Conservation (phyloP, 2,797 vertebrate genomes). For the Hemitrygon akajei region DNA sequence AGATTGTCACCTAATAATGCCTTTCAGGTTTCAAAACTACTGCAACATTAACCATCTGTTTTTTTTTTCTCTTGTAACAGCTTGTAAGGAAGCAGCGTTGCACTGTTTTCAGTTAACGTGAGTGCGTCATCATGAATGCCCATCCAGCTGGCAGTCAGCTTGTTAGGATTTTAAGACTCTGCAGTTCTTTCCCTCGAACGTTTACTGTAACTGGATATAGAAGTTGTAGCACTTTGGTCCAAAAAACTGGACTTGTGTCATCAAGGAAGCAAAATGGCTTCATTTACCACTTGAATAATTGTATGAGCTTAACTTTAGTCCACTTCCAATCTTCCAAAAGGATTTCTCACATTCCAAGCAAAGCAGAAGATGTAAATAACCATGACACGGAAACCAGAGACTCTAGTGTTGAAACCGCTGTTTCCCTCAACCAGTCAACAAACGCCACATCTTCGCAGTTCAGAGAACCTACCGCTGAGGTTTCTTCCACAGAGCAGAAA, state of each 20-base stretch:
- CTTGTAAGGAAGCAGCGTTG: neutral
- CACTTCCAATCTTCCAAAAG: slow-evolving; percentile 46
- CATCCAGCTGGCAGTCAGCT: slow-evolving; percentile 44
- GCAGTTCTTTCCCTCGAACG: slow-evolving; percentile 41
- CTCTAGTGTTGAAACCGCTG: neutral
- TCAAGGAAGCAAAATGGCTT: slow-evolving; percentile 15
- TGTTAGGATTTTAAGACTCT: slow-evolving; percentile 45
- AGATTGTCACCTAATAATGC: neutral
- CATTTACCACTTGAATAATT: neutral
- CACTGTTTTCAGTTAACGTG: neutral
- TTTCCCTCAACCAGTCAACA: neutral
- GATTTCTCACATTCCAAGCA: neutral
- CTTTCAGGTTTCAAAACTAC: neutral
- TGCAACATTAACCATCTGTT: neutral
- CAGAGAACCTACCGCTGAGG: neutral
- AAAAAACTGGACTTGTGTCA: neutral
- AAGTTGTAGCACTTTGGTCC: neutral
- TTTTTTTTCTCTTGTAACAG: neutral
- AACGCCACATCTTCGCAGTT: neutral
- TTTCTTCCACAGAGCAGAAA: neutral
- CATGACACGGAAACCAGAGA: neutral
- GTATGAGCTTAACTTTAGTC: slow-evolving; percentile 24
- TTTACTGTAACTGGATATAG: neutral
- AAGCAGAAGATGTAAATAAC: neutral
- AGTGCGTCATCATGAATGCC: slow-evolving; percentile 45